Base-by-base conservation (phyloP, 1,140 invertebrate species). In the Drosophila arawakana region DNA sequence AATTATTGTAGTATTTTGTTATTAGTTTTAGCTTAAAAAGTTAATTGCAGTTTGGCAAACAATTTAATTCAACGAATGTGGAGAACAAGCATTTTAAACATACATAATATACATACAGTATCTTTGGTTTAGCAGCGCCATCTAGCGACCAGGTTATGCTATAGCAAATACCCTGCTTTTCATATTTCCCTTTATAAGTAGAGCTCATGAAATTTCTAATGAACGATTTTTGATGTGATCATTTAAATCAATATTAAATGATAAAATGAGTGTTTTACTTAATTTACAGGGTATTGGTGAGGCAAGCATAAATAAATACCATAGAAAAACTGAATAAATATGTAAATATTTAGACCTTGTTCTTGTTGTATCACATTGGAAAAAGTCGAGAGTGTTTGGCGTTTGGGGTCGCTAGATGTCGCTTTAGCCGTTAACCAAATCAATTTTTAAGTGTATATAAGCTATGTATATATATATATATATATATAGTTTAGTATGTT, bases 1-100 rank as follows among this genome's bases (percentile, higher is more conserved):
- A 70, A 46, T 39, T n/a, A 43, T 43, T 13, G 15, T 61, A 47
- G 37, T 59, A 46, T 39, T 39, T 30, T 44, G 46, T 59, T 34
- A 58, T 57, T 58, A 37, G 68, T 41, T 34, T 60, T 39, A 60
- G 50, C 55, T 30, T n/a, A 47, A 49, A 49, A 49, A 55, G 54
- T 52, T 59, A 67, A 47, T 41, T 60, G 43, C 58, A 61, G 67
- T 59, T 21, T 52, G 50, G 49, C 54, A 72, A 70, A 76, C 54
- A 71, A 47, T 65, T 75, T 39, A 54, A 54, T 44, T 43, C 54
- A 30, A 30, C 25, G 25, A 30, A 58, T 57, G 57, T 39, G 67
- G 8, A 30, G 46, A 59, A 52, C 49, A 70, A 62, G 67, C 66
- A 25, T 58, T 68, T 10, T 39, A 47, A 34, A 11, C 18, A 50